These are phyloP conservation scores for Chrosomus eos DNA, from an alignment of 2,797 vertebrate genomes.

Conservation along the genomic window DNA sequence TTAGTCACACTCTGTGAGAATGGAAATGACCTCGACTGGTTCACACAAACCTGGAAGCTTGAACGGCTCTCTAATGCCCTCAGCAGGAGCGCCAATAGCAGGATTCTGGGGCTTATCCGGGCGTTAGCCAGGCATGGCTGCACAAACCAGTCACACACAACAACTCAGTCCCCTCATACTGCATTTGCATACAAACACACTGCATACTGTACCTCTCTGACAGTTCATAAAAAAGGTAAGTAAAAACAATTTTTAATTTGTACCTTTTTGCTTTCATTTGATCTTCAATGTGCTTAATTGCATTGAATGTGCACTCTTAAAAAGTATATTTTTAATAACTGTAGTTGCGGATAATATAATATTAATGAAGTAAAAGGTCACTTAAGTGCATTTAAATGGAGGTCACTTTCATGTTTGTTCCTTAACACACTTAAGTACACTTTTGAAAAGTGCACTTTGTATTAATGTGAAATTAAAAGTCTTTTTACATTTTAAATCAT, in stretches of 20 bases:
- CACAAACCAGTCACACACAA: constrained; percentile 43
- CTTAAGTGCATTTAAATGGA: not conserved
- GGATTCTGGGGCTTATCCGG: constrained; percentile 67
- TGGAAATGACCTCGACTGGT: constrained; percentile 74
- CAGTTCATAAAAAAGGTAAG: not conserved
- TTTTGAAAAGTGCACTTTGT: too few relatives aligned
- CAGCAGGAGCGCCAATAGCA: constrained; percentile 53
- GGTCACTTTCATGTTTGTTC: too few relatives aligned
- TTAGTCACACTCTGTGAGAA: constrained; percentile 73
- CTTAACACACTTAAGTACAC: too few relatives aligned
- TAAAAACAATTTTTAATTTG: too few relatives aligned
- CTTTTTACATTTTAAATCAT: too few relatives aligned
- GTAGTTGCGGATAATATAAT: not conserved
- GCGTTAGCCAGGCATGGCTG: constrained; percentile 59
- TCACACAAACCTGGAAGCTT: constrained; percentile 60
- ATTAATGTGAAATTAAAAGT: too few relatives aligned
- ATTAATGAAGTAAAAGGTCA: not conserved
- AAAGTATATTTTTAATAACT: not conserved
- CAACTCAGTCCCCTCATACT: not conserved
- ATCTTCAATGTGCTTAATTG: not conserved
- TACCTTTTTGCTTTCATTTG: not conserved
- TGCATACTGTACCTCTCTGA: not conserved
- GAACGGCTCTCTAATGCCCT: constrained; percentile 47
- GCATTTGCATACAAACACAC: not conserved
- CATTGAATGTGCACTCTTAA: not conserved